phyloP scores from a whole-genome alignment of 2,113 vertebrate genomes.

The Mobula birostris region DNA sequence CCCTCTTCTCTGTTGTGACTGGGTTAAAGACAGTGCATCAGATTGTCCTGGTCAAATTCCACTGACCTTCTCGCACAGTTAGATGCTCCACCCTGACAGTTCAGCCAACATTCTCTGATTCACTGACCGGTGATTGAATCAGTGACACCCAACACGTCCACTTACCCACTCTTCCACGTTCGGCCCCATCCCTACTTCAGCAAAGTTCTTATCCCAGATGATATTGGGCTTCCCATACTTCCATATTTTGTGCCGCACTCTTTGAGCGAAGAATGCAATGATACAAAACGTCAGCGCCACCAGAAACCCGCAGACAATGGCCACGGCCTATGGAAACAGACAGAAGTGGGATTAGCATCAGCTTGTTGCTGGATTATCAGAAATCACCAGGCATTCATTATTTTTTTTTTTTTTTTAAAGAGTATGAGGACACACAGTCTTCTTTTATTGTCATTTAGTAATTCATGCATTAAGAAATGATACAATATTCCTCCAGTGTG shows the following conservation, averaged over 20 bases:
- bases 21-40: not conserved
- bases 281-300: constrained; percentile 62
- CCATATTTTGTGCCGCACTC: constrained; percentile 75
- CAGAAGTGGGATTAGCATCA: not conserved
- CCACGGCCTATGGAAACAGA: constrained; percentile 56
- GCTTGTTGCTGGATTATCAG: no score
- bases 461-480: no score
- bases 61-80: not conserved
- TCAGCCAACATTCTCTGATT: not conserved
- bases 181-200: constrained; percentile 45
- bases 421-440: no score
- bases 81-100: no score
- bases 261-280: constrained; percentile 69
- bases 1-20: not conserved
- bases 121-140: not conserved
- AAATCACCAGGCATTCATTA: no score
- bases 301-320: constrained; percentile 68
- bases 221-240: constrained; percentile 67
- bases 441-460: no score
- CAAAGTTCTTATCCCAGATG: constrained; percentile 58
- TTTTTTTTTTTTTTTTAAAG: no score
- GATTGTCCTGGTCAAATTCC: not conserved
- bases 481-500: no score
- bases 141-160: not conserved
- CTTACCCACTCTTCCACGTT: constrained; percentile 75